A percentile compares a stretch with the other conserved stretches of the same genome.
phyloP scores from a whole-genome alignment of 2,113 vertebrate genomes.

The Xiphias gladius region DNA sequence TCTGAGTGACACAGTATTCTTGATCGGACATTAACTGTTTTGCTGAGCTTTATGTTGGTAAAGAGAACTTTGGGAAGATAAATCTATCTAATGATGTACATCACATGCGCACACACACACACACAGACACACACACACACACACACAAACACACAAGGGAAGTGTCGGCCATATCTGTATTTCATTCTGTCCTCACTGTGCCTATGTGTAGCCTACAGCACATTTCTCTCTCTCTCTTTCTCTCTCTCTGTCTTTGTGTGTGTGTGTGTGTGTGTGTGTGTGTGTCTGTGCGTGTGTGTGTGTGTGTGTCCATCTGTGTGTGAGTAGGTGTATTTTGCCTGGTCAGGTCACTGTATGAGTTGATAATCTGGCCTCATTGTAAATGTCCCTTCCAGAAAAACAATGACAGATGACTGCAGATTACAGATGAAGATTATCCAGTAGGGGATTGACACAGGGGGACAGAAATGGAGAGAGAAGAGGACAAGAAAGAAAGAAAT shows the following conservation, averaged over 20 bases:
- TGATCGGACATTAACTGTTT: too few species aligned
- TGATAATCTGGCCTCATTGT: slow-evolving; percentile 78
- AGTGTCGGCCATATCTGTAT: neutral
- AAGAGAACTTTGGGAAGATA: too few species aligned
- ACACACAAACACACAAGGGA: neutral
- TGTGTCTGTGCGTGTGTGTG: slow-evolving; percentile 24
- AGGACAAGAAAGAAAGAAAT: slow-evolving; percentile 26
- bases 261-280: slow-evolving; percentile 29
- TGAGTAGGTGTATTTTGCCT: slow-evolving; percentile 67
- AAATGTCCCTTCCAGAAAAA: slow-evolving; percentile 76
- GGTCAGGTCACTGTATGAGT: slow-evolving; percentile 70
- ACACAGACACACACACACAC: neutral
- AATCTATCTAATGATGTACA: too few species aligned
- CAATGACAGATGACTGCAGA: slow-evolving; percentile 83
- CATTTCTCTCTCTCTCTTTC: neutral
- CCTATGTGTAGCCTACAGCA: neutral
- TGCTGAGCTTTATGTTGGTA: too few species aligned
- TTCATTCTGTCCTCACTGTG: neutral
- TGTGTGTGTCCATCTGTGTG: slow-evolving; percentile 34
- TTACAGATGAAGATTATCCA: slow-evolving; percentile 81
- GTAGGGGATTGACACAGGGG: slow-evolving; percentile 39
- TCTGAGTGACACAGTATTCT: too few species aligned
- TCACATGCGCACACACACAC: too few species aligned
- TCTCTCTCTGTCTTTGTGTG: neutral
- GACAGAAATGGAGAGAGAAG: slow-evolving; percentile 16